phyloP scores from a whole-genome alignment of 2,797 vertebrate genomes.

The Strix occidentalis region DNA sequence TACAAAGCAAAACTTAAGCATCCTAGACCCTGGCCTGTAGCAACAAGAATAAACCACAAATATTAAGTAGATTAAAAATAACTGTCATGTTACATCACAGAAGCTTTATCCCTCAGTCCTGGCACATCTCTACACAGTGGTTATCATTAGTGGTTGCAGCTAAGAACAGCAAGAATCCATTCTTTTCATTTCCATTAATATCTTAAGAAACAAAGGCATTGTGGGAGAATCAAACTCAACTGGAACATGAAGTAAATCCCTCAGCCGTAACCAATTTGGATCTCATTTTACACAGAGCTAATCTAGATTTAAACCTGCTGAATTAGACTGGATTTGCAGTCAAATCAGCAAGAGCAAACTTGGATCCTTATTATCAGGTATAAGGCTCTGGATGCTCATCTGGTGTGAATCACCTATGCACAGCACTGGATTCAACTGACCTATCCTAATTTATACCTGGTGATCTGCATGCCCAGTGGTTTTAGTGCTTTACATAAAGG shows the following conservation, averaged over 20 bases:
- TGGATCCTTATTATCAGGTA: fast-evolving
- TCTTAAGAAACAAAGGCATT: not conserved
- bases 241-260: not conserved
- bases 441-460: not conserved
- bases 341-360: not conserved
- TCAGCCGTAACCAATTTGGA: not conserved
- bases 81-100: not conserved
- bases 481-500: not conserved
- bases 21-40: not conserved
- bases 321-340: not conserved
- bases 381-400: not conserved
- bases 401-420: not conserved
- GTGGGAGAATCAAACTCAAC: not conserved
- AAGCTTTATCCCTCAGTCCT: not conserved
- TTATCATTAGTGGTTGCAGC: not conserved
- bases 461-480: not conserved
- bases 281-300: not conserved
- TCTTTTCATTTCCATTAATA: not conserved
- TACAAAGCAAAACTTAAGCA: not conserved
- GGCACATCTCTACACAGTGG: not conserved
- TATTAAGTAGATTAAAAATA: conserved; percentile 29
- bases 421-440: not conserved
- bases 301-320: not conserved
- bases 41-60: conserved; percentile 10
- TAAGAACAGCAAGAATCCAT: not conserved